Conservation (phyloP, 2,888 invertebrate species). For the Minunthozetes semirufus region DNA sequence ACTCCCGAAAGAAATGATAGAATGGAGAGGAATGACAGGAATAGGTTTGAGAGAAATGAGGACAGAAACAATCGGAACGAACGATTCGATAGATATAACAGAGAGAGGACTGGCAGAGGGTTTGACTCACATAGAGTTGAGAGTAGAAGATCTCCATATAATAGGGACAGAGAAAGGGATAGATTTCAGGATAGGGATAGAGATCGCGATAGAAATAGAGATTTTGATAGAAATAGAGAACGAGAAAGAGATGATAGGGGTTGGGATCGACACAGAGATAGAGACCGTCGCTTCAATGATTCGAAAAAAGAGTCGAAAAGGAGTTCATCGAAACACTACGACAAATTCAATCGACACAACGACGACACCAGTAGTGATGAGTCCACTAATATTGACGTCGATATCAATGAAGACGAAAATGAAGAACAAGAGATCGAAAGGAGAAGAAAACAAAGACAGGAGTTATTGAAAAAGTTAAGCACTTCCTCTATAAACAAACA, state of each 20-base stretch:
- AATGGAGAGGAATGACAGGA: slow-evolving; percentile 6
- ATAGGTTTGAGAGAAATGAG: neutral
- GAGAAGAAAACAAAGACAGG: slow-evolving; percentile 77
- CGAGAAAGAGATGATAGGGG: slow-evolving; percentile 39
- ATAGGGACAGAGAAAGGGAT: neutral
- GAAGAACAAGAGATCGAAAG: slow-evolving; percentile 87
- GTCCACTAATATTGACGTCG: slow-evolving; percentile 52
- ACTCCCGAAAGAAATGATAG: neutral
- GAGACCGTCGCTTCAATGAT: slow-evolving; percentile 34
- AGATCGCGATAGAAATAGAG: slow-evolving; percentile 38
- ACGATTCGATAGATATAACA: neutral
- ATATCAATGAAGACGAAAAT: slow-evolving; percentile 65
- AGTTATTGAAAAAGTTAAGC: slow-evolving; percentile 65
- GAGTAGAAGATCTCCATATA: neutral
- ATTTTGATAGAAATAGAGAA: slow-evolving; percentile 36
- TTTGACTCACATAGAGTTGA: neutral
- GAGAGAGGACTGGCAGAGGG: neutral
- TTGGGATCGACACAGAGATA: slow-evolving; percentile 40
- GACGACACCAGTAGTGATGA: slow-evolving; percentile 36
- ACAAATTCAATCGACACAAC: slow-evolving; percentile 30
- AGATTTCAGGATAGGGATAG: slow-evolving; percentile 44
- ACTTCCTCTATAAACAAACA: slow-evolving; percentile 28
- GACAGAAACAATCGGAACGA: neutral
- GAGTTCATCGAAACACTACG: slow-evolving; percentile 31
- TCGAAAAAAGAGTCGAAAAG: slow-evolving; percentile 39